These are phyloP conservation scores for Eolophus roseicapilla DNA, from an alignment of 2,113 vertebrate species.

Conservation along the genomic window DNA sequence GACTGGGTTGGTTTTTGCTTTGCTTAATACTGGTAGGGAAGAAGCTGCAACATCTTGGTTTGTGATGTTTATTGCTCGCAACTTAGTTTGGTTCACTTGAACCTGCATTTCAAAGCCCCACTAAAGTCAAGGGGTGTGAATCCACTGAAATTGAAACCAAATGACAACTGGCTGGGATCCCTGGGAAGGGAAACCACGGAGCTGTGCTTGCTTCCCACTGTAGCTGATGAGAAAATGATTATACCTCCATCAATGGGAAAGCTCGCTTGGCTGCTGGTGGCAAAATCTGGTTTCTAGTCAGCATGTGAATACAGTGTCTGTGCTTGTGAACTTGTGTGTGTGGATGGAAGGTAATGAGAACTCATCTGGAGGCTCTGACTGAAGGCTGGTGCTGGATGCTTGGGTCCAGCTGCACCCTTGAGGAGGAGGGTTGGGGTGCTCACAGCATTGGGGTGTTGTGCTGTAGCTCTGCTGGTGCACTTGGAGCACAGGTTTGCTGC, in stretches of 20 bases:
- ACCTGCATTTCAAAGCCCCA: background rate
- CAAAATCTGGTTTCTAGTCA: background rate
- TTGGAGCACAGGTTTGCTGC: background rate
- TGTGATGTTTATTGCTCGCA: background rate
- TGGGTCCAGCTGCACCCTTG: background rate
- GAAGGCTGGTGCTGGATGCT: background rate
- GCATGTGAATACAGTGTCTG: rapidly evolving
- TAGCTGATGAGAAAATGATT: background rate
- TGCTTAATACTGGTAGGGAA: background rate
- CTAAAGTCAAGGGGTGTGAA: background rate
- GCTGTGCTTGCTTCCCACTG: background rate
- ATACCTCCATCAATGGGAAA: background rate
- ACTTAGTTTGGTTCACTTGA: background rate
- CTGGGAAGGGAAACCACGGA: background rate
- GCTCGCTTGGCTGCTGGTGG: background rate
- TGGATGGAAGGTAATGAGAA: background rate
- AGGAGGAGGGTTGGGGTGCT: background rate
- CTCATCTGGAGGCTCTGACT: background rate
- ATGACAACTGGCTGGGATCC: background rate
- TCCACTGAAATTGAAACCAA: background rate
- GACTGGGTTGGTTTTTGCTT: background rate
- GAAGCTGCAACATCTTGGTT: background rate
- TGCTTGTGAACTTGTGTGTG: no score
- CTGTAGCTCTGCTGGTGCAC: background rate
- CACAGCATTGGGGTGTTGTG: rapidly evolving